A percentile compares a stretch with the other conserved stretches of the same genome.
phyloP scores from a whole-genome alignment of 2,797 vertebrate genomes.

The Monodelphis domestica region DNA sequence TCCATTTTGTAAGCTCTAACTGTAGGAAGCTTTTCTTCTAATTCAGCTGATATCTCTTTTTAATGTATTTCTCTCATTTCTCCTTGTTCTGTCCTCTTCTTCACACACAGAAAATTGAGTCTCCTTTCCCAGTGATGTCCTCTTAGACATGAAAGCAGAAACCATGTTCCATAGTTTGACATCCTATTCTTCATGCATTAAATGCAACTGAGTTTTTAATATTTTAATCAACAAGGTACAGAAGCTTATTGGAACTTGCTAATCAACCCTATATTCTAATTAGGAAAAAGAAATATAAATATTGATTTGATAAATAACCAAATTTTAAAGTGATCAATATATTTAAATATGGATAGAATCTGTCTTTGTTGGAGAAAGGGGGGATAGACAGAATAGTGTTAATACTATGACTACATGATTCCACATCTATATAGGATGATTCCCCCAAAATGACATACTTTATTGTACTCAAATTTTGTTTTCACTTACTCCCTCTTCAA shows the following conservation, averaged over 20 bases:
- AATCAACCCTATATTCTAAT: constrained; percentile 50
- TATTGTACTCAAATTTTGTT: background rate
- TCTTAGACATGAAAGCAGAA: background rate
- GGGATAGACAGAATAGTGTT: constrained; percentile 54
- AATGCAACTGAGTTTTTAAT: constrained; percentile 36
- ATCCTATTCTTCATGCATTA: background rate
- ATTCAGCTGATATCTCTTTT: background rate
- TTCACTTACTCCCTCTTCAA: background rate
- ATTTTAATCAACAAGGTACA: constrained; percentile 46
- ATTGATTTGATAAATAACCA: constrained; percentile 66
- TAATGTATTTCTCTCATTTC: background rate
- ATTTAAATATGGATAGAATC: constrained; percentile 64
- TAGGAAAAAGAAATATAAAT: constrained; percentile 61
- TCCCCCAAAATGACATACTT: too few relatives aligned
- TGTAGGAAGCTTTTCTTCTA: background rate
- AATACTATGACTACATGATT: constrained; percentile 48
- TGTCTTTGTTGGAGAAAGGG: constrained; percentile 63
- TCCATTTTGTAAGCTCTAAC: background rate
- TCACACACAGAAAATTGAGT: background rate
- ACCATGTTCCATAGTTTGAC: background rate
- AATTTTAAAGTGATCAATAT: constrained; percentile 68
- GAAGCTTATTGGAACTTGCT: constrained; percentile 39
- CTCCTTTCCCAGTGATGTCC: background rate
- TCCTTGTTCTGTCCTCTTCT: background rate
- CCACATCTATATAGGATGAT: constrained; percentile 40